Conservation (phyloP, 2,888 invertebrate species). For the Lysandra bellargus region DNA sequence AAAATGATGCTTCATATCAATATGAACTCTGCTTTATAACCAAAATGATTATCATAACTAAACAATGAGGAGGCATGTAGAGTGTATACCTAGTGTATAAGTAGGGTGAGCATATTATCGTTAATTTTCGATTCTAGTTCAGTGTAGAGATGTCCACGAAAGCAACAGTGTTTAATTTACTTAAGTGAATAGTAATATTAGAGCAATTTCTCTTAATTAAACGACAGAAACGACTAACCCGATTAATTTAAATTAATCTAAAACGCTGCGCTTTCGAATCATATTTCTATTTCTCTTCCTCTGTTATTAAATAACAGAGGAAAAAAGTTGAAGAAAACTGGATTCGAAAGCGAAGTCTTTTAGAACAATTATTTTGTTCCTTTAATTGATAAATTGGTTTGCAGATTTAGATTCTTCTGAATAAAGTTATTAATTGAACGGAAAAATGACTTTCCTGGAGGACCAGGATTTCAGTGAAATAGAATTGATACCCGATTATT, state of each 20-base stretch:
- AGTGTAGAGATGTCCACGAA: background rate
- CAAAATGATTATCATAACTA: background rate
- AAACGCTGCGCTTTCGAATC: too few relatives aligned
- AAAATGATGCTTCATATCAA: background rate
- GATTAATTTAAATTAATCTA: too few relatives aligned
- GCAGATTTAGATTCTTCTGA: background rate
- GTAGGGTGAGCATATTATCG: background rate
- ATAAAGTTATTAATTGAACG: background rate
- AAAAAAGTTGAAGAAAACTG: background rate
- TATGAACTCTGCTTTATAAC: slow-evolving; percentile 4
- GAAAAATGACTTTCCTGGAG: slow-evolving; percentile 56
- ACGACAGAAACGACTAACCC: too few relatives aligned
- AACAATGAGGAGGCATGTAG: background rate
- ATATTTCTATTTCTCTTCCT: too few relatives aligned
- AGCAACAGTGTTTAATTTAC: background rate
- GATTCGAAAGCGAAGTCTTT: too few relatives aligned
- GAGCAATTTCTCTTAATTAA: too few relatives aligned
- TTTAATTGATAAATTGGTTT: background rate
- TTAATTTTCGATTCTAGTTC: background rate
- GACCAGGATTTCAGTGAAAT: slow-evolving; percentile 45
- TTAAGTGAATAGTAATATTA: background rate
- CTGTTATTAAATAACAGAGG: background rate
- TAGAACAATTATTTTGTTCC: too few relatives aligned
- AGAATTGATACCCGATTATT: slow-evolving; percentile 82
- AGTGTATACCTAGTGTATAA: background rate